Base-by-base conservation (phyloP, 2,113 vertebrate genomes). In the Odontesthes bonariensis region DNA sequence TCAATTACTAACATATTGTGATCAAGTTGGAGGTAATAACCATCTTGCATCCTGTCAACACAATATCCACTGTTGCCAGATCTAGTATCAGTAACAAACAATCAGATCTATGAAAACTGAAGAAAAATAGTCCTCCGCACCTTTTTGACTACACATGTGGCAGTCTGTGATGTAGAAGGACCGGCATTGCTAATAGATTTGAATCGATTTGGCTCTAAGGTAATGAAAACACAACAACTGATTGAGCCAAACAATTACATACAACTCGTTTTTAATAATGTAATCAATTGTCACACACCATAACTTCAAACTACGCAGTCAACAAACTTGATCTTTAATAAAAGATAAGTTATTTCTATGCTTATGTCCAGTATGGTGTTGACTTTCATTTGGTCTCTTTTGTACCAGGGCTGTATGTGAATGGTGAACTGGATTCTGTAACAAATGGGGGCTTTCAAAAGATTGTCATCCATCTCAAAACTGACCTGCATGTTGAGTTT, bases 351-450 rank as follows among this genome's bases (percentile, higher is more conserved):
- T 20, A 8, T 1, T 52, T 46, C 13, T 40, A 23, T 17, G 19
- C 52, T 14, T 55, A 38, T 52, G 8, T 7, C 1, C 6, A 1
- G 42, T 17, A 7, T 59, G 9, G 6, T 38, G n/a, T 70, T 62
- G 5, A 71, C 12, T 52, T 58, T 12, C 0, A 6, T 62, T 46
- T 69, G 2, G 58, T 63, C n/a, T 31, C 10, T 65, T 78, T 56
- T 75, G 1, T 27, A 7, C 12, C 10, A 95, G 93, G 63, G 23
- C 57, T 95, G 58, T 70, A 44, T 55, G 74, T 94, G 61, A 90
- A 90, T 8, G 93, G 91, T 38, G 32, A 91, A 19, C 91, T 93
- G 35, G 42, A 75, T 27, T 44, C 32, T n/a, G 6, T 19, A 4
- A 4, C 0, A 17, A 10, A 58, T 3, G 78, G 69, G 12, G 92